Conservation (phyloP, 2,113 vertebrate species). For the Pteruthius melanotis region DNA sequence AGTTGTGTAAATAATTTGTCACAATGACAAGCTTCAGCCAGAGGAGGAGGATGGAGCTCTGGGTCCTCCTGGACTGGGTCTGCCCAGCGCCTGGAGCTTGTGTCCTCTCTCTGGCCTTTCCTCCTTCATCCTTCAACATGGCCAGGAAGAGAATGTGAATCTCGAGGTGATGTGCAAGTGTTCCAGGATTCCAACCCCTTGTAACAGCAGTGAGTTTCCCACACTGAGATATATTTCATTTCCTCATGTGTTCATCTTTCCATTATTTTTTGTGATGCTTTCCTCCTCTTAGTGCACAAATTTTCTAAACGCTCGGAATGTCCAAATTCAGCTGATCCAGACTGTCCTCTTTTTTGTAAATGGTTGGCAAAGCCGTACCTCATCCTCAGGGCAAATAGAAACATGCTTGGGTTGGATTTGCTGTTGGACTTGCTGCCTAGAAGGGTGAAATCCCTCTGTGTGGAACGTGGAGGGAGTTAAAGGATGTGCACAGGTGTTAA, state of each 20-base stretch:
- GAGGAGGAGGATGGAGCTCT: neutral
- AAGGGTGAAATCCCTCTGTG: neutral
- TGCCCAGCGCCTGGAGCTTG: neutral
- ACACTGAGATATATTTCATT: neutral
- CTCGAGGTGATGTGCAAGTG: fast-evolving
- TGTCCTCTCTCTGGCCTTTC: neutral
- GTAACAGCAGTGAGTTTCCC: neutral
- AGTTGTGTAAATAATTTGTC: neutral
- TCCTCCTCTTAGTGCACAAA: neutral
- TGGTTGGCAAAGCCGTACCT: neutral
- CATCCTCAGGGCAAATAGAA: neutral
- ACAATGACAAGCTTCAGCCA: neutral
- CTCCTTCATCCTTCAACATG: neutral
- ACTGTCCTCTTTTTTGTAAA: neutral
- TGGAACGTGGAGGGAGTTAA: neutral
- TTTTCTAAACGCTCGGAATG: neutral
- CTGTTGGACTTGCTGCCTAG: neutral
- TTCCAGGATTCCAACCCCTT: neutral
- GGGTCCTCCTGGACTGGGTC: neutral
- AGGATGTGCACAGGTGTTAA: fast-evolving
- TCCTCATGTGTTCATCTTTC: neutral
- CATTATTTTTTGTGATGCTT: neutral
- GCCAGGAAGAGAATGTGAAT: fast-evolving
- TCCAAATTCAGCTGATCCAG: neutral
- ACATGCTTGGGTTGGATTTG: neutral